Conservation (phyloP, 2,113 vertebrate genomes). For the Malurus cyaneus region DNA sequence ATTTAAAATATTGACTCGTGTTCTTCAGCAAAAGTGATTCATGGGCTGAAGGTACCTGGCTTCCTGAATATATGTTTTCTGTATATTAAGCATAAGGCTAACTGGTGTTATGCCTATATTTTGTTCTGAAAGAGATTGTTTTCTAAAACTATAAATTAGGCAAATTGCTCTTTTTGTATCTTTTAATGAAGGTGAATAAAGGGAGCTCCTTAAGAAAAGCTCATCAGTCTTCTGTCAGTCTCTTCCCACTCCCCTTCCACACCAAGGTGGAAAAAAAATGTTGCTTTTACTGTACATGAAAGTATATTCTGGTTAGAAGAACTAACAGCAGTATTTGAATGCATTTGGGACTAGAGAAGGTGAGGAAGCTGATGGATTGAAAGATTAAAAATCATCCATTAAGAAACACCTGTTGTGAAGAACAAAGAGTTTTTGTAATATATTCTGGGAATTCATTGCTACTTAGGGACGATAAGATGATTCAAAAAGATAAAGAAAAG, state of each 20-base stretch:
- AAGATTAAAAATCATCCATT: background rate
- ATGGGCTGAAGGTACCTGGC: background rate
- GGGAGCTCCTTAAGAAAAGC: background rate
- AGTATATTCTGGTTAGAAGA: background rate
- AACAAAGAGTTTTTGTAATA: background rate
- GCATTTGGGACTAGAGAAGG: background rate
- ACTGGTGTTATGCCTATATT: background rate
- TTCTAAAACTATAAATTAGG: background rate
- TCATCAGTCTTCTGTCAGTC: background rate
- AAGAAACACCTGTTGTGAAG: background rate
- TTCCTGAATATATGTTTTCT: background rate
- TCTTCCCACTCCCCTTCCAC: background rate
- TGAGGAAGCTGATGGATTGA: background rate
- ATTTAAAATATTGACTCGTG: background rate
- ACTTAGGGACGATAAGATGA: background rate
- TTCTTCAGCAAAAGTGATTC: background rate
- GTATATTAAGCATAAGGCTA: background rate
- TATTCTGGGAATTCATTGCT: background rate
- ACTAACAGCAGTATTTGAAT: background rate
- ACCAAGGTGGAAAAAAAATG: background rate
- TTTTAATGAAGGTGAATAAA: background rate
- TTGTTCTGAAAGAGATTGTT: background rate
- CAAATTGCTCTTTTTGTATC: background rate
- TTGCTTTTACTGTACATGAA: background rate
- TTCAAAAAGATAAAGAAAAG: background rate